Evolutionary conservation across 2,888 invertebrate genomes (phyloP).

Genomic region (Clistopyga incitator): DNA sequence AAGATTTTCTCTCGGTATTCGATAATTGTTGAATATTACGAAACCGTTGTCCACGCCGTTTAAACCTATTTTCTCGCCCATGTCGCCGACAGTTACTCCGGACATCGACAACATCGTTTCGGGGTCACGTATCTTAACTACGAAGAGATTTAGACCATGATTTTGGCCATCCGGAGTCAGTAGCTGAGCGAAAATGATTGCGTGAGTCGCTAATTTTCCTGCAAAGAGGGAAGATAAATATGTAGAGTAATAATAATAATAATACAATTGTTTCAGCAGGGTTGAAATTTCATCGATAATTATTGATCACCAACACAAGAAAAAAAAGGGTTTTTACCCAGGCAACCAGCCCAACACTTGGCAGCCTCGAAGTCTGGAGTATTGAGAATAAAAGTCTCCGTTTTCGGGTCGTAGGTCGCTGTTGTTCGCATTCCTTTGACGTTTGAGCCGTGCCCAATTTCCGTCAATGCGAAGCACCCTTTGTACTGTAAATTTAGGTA

Average conservation of each 20-base stretch:
- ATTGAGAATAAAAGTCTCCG: conserved; percentile 93
- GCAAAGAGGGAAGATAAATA: conserved; percentile 40
- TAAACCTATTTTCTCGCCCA: conserved; percentile 96
- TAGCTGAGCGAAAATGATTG: conserved; percentile 94
- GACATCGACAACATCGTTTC: conserved; percentile 89
- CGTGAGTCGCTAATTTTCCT: conserved; percentile 94
- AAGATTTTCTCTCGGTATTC: conserved; percentile 91
- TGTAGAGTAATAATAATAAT: no score
- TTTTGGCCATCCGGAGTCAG: conserved; percentile 91
- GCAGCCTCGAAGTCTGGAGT: conserved; percentile 98
- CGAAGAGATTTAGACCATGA: conserved; percentile 94
- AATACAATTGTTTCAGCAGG: no score
- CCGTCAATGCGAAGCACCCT: conserved; percentile 95
- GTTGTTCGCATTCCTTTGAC: conserved; percentile 96
- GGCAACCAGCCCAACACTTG: conserved; percentile 98
- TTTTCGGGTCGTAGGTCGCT: conserved; percentile 92
- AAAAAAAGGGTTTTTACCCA: conserved; percentile 86
- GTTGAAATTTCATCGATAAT: background rate
- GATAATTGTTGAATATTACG: conserved; percentile 92
- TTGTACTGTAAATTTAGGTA: conserved; percentile 85
- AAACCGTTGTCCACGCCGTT: conserved; percentile 98
- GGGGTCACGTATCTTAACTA: conserved; percentile 93
- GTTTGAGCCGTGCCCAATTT: conserved; percentile 97
- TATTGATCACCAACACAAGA: conserved; percentile 26
- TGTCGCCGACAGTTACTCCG: conserved; percentile 94